Evolutionary conservation across 2,888 invertebrate genomes (phyloP).

Genomic region (Drosophila limbata): DNA sequence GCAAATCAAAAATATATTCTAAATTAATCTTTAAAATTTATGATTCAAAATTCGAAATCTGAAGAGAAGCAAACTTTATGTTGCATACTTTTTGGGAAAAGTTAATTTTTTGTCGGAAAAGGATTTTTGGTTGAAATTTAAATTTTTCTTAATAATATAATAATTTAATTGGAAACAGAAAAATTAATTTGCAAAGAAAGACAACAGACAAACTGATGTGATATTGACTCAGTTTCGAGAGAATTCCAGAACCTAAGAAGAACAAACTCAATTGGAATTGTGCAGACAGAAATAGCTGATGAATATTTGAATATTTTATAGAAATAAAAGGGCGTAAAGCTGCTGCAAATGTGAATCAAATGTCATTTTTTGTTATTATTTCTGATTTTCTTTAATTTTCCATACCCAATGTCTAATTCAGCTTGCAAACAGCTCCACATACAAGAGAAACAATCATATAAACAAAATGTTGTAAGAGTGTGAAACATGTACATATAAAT

Average conservation of each 20-base stretch:
- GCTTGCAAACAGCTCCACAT: constrained; percentile 28
- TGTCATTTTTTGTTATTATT: constrained; percentile 27
- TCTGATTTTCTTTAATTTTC: constrained; percentile 47
- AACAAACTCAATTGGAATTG: background rate
- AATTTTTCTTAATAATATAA: too few relatives aligned
- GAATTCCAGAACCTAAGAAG: background rate
- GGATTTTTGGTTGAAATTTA: too few relatives aligned
- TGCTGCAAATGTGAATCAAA: constrained; percentile 4
- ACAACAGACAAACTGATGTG: background rate
- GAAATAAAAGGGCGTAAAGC: background rate
- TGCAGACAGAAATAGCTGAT: constrained; percentile 18
- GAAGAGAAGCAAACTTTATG: background rate
- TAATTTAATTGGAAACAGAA: too few relatives aligned
- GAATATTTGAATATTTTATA: background rate
- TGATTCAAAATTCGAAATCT: background rate
- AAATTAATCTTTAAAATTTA: background rate
- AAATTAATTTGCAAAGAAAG: background rate
- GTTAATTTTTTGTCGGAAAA: background rate
- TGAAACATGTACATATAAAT: constrained; percentile 21
- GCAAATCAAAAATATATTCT: background rate
- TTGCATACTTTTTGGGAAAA: constrained; percentile 47
- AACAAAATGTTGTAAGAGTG: constrained; percentile 42
- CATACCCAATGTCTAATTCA: constrained; percentile 37
- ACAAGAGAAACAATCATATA: constrained; percentile 33
- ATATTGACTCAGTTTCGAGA: background rate